Evolutionary conservation across 2,113 vertebrate genomes (phyloP).

Genomic region (Sciurus niger): DNA sequence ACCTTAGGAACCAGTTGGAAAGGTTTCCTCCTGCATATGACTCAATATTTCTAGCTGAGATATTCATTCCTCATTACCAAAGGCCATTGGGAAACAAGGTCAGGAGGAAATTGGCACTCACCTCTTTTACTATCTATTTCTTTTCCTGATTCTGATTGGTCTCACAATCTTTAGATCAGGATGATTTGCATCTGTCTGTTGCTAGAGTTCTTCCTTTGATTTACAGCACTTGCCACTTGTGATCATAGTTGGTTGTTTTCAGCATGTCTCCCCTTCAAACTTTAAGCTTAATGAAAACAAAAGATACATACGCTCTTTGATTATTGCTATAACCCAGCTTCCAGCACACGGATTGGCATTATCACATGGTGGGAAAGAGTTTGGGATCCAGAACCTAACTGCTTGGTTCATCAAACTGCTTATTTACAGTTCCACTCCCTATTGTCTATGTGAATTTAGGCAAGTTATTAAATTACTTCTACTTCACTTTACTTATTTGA

Average conservation of each 20-base stretch:
- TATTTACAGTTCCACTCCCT: not conserved
- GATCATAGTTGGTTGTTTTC: not conserved
- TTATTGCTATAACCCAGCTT: not conserved
- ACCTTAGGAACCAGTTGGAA: conserved; percentile 13
- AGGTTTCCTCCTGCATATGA: not conserved
- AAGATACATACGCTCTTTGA: not conserved
- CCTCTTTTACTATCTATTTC: not conserved
- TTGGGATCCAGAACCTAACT: not conserved
- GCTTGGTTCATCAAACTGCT: not conserved
- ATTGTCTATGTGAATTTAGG: not conserved
- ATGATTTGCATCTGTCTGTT: not conserved
- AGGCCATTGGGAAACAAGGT: not conserved
- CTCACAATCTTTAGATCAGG: not conserved
- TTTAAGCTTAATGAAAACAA: not conserved
- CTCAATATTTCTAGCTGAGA: not conserved
- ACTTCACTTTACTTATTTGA: conserved; percentile 34
- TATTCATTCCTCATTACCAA: not conserved
- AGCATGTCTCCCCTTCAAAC: not conserved
- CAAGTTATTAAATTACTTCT: conserved; percentile 39
- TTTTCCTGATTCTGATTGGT: not conserved
- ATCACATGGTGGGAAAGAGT: not conserved
- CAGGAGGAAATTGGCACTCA: not conserved
- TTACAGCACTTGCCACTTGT: not conserved
- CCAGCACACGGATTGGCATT: not conserved
- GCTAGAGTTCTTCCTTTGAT: not conserved